phyloP scores from a whole-genome alignment of 30 jellyfish, hydroid and myxozoan genomes.

The Haliclystus octoradiatus region DNA sequence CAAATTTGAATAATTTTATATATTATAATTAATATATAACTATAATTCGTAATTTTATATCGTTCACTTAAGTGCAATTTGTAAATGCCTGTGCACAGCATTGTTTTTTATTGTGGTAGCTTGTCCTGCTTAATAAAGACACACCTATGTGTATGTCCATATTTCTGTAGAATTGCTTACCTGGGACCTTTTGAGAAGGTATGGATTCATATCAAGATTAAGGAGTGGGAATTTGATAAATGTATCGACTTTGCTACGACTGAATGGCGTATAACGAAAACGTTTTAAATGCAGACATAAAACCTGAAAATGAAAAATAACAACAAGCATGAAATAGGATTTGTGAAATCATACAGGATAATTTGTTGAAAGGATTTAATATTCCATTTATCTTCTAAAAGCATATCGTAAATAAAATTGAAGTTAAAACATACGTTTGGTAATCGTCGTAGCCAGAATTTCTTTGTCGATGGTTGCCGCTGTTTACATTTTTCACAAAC shows the following conservation, averaged over 20 bases:
- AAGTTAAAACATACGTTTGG: slow-evolving; percentile 66
- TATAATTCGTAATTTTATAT: too few relatives aligned
- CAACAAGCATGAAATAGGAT: background rate
- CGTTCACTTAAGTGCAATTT: too few relatives aligned
- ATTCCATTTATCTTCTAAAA: too few relatives aligned
- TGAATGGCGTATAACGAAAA: slow-evolving; percentile 68
- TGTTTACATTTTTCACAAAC: slow-evolving; percentile 67
- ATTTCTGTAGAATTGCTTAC: slow-evolving; percentile 22
- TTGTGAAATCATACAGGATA: background rate
- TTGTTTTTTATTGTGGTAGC: too few relatives aligned
- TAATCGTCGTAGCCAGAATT: slow-evolving; percentile 72
- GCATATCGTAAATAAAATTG: too few relatives aligned
- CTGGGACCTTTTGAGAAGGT: slow-evolving; percentile 43
- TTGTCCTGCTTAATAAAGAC: too few relatives aligned
- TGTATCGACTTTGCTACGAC: slow-evolving; percentile 90
- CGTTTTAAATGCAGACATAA: slow-evolving; percentile 82
- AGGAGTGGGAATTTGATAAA: slow-evolving; percentile 75
- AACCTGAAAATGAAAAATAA: slow-evolving; percentile 33
- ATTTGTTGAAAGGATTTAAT: background rate
- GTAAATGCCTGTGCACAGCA: too few relatives aligned
- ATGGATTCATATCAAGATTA: slow-evolving; percentile 73
- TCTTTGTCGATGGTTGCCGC: slow-evolving; percentile 84
- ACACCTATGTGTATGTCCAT: too few relatives aligned
- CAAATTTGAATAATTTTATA: too few relatives aligned
- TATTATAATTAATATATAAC: too few relatives aligned